phyloP scores from a whole-genome alignment of 2,888 invertebrate species.

The Drosophila monieri region DNA sequence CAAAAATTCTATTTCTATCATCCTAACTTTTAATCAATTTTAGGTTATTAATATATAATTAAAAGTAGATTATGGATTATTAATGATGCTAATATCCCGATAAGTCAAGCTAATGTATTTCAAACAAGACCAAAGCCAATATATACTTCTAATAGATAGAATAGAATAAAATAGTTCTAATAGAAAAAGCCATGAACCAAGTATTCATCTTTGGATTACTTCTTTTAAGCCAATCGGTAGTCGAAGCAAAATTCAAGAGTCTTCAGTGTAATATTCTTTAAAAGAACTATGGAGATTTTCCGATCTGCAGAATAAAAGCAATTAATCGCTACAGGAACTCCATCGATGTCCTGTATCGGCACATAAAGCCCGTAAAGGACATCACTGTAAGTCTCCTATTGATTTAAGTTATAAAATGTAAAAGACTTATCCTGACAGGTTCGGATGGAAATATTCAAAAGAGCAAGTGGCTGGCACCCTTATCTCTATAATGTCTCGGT shows the following conservation, averaged over 20 bases:
- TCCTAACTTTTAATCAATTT: background rate
- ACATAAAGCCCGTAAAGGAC: background rate
- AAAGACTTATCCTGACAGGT: conserved; percentile 3
- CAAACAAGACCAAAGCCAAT: background rate
- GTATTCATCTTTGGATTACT: background rate
- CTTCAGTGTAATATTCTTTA: background rate
- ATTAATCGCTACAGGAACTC: conserved; percentile 13
- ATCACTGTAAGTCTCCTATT: background rate
- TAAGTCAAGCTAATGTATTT: background rate
- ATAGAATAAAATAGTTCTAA: too few relatives aligned
- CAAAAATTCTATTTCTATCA: background rate
- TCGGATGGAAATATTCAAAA: conserved; percentile 14
- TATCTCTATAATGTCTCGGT: conserved; percentile 30
- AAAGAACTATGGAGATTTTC: background rate
- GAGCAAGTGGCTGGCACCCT: conserved; percentile 42
- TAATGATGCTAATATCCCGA: background rate
- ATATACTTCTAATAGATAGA: too few relatives aligned
- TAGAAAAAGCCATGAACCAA: background rate
- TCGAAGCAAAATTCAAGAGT: conserved; percentile 11
- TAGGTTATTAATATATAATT: background rate
- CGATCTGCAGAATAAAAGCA: conserved; percentile 6
- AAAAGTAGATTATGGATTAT: background rate
- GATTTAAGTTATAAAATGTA: background rate
- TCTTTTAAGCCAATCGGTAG: background rate
- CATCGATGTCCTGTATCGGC: background rate